Base-by-base conservation (phyloP, 2,888 invertebrate genomes). In the Cacoxenus indagator region DNA sequence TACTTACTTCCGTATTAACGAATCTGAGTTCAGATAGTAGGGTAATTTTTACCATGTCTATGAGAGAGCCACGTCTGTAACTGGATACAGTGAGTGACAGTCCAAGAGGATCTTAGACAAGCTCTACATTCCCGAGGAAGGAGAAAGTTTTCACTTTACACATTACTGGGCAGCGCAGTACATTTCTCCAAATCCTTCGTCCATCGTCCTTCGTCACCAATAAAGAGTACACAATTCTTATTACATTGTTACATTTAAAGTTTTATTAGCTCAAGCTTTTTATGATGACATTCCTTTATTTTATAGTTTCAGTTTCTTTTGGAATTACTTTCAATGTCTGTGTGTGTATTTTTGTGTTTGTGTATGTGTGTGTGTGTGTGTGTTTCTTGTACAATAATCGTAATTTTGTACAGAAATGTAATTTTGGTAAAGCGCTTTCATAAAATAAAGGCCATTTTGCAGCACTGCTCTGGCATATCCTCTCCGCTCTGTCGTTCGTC, bases 231-330 rank as follows among this genome's bases (percentile, higher is more conserved):
- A n/a, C n/a, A n/a, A n/a, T n/a, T n/a, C n/a, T n/a, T n/a, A n/a
- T n/a, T n/a, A n/a, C n/a, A n/a, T 46, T 37, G 27, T 62, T 67
- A 61, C 11, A 48, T 45, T 62, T 72, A 65, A 76, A 74, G 65
- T 73, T 78, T 77, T 77, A 82, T 83, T 80, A 67, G 77, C 76
- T 75, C 71, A 77, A 76, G 73, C 78, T 73, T 77, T 81, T 69
- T 76, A 73, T 75, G 71, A 82, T 81, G 74, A 83, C 83, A 83
- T 76, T 77, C 67, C 71, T 70, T 74, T 74, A 65, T 74, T 73
- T 76, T 65, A 68, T 74, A 22, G 51, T 9, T 51, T 19, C 22
- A 51, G 22, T 51, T 19, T 22, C 17, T 51, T 22, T 22, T 48
- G n/a, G 46, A 6, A 48, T 48, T 51, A 51, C 22, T 22, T 19